Evolutionary conservation across 1,140 invertebrate species (phyloP).

Genomic region (Spodoptera litura): DNA sequence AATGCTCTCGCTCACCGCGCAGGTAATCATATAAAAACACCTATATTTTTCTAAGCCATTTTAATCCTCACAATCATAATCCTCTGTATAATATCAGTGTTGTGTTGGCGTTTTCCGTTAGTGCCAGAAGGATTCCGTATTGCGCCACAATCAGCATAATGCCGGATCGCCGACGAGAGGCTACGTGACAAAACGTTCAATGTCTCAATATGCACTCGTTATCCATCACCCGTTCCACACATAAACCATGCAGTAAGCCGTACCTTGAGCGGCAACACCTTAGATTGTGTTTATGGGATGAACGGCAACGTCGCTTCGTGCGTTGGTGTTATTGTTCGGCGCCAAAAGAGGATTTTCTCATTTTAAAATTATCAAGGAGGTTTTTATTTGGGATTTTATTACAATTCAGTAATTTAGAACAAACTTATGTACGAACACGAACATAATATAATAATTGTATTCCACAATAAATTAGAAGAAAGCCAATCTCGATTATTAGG

Average conservation of each 20-base stretch:
- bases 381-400: too few species aligned
- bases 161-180: slow-evolving; percentile 61
- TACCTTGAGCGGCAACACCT: slow-evolving; percentile 1
- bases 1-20: too few species aligned
- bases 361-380: too few species aligned
- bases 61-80: not conserved
- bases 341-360: too few species aligned
- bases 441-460: not conserved
- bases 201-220: slow-evolving; percentile 63
- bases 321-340: too few species aligned
- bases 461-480: not conserved
- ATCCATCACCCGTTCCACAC: slow-evolving; percentile 40
- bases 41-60: not conserved
- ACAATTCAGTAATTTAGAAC: not conserved
- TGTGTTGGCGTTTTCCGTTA: slow-evolving; percentile 17
- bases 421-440: too few species aligned
- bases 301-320: not conserved
- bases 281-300: not conserved
- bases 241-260: slow-evolving; percentile 3
- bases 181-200: slow-evolving; percentile 66
- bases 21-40: not conserved
- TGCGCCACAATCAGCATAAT: slow-evolving; percentile 68
- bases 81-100: not conserved
- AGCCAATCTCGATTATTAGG: slow-evolving; percentile 14
- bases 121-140: slow-evolving; percentile 48